Percentiles rank a stretch among this genome's conserved stretches.
Evolutionary conservation across 2,888 invertebrate species (phyloP).

Genomic region (Syrphus vitripennis): DNA sequence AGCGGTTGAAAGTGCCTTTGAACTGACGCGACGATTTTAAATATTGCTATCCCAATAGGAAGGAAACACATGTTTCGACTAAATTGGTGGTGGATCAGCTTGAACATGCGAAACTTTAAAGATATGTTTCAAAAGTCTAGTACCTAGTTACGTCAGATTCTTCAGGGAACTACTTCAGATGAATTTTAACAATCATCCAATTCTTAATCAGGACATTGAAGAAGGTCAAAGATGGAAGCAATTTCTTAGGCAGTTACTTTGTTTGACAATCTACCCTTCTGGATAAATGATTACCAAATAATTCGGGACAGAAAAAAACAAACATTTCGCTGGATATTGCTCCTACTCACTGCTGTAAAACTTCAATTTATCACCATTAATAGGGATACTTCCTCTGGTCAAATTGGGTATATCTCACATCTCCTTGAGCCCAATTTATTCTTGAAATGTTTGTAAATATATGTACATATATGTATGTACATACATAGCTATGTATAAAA

Average conservation of each 20-base stretch:
- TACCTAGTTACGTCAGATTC: background rate
- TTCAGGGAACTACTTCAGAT: background rate
- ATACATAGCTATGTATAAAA: background rate
- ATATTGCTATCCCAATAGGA: too few relatives aligned
- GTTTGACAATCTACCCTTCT: background rate
- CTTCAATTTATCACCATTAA: conserved; percentile 62
- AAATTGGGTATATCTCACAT: conserved; percentile 57
- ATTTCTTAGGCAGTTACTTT: background rate
- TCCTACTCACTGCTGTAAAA: conserved; percentile 18
- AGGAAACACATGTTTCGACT: background rate
- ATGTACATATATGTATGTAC: background rate
- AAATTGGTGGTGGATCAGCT: background rate
- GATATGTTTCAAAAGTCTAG: background rate
- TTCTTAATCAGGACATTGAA: background rate
- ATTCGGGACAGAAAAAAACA: background rate
- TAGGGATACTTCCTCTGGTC: conserved; percentile 58
- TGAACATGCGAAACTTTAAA: background rate
- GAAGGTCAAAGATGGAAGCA: background rate
- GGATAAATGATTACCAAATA: conserved; percentile 27
- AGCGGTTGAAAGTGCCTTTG: too few relatives aligned
- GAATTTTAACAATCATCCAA: background rate
- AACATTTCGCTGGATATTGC: background rate
- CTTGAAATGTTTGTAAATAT: background rate
- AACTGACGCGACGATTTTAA: too few relatives aligned
- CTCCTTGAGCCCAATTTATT: conserved; percentile 46